Evolutionary conservation across 35 echinoderm and acorn worm genomes (phyloP), one percentile per base, ranked within the genome.

Genomic region (Nesometra sesokonis): DNA sequence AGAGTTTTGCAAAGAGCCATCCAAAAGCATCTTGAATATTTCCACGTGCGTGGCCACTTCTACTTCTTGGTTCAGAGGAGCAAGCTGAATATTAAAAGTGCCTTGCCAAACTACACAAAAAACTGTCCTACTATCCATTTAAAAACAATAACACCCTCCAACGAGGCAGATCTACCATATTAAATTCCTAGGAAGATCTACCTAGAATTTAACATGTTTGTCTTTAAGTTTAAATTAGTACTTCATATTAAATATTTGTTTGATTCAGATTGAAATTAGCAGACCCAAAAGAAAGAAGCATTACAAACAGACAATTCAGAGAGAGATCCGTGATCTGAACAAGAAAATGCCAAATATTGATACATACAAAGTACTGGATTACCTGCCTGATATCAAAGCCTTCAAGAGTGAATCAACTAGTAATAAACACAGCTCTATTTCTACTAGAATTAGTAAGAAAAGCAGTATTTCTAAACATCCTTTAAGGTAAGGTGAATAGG

Each of bases 191-290:
- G n/a, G n/a, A n/a, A n/a, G n/a, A n/a, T n/a, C n/a, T n/a, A n/a
- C n/a, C n/a, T n/a, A n/a, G n/a, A n/a, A n/a, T n/a, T n/a, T n/a
- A n/a, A n/a, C n/a, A n/a, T n/a, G n/a, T n/a, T n/a, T n/a, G n/a
- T n/a, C n/a, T n/a, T n/a, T n/a, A n/a, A n/a, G n/a, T n/a, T n/a
- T n/a, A n/a, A n/a, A n/a, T n/a, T n/a, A n/a, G n/a, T 78, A 4
- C 77, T 29, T 27, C 35, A 35, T 81, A 34, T 35, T 35, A 43
- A 7, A 43, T 7, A 4, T 43, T 11, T 83, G 3, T 83, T 30
- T 11, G 0, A 21, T 35, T 46, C 77, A 98, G 95, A 98, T 98
- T 94, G 92, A 94, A 80, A 91, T 87, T 36, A 98, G 95, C 37
- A 90, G 95, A 33, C 95, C 95, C 4, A 94, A 94, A 39, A 83